phyloP scores from a whole-genome alignment of 2,797 vertebrate species.

The Novumbra hubbsi region DNA sequence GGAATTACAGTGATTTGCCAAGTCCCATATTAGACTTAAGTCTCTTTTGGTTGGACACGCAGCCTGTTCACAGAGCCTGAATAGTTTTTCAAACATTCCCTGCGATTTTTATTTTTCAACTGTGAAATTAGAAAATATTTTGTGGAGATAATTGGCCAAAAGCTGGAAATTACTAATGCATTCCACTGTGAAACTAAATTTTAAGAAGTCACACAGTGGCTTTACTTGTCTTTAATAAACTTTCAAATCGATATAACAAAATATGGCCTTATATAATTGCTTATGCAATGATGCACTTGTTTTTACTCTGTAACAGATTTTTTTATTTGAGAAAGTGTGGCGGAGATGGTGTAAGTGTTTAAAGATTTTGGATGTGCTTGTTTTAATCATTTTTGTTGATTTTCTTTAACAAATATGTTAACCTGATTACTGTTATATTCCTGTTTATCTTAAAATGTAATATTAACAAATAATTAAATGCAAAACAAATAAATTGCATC shows the following conservation, averaged over 20 bases:
- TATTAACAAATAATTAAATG: constrained; percentile 59
- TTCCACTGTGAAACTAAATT: not conserved
- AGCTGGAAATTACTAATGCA: too few relatives aligned
- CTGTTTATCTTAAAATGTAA: constrained; percentile 58
- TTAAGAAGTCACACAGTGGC: not conserved
- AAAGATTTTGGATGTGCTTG: constrained; percentile 14
- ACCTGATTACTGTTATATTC: constrained; percentile 46
- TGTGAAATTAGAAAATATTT: too few relatives aligned
- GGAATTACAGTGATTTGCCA: too few relatives aligned
- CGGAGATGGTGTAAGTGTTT: not conserved
- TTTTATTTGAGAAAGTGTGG: not conserved
- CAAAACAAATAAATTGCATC: constrained; percentile 57
- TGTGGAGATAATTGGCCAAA: too few relatives aligned
- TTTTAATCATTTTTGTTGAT: constrained; percentile 18
- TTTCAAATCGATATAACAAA: not conserved
- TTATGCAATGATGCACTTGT: constrained; percentile 33
- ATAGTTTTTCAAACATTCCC: not conserved
- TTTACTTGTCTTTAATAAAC: not conserved
- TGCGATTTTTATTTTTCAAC: not conserved
- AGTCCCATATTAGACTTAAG: too few relatives aligned
- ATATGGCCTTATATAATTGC: constrained; percentile 41
- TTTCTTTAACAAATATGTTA: constrained; percentile 44
- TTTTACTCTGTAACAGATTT: constrained; percentile 1
- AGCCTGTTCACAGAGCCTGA: too few relatives aligned
- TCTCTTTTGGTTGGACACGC: too few relatives aligned